A percentile compares a stretch with the other conserved stretches of the same genome.
phyloP scores from a whole-genome alignment of 2,113 vertebrate genomes.

The Camarhynchus parvulus region DNA sequence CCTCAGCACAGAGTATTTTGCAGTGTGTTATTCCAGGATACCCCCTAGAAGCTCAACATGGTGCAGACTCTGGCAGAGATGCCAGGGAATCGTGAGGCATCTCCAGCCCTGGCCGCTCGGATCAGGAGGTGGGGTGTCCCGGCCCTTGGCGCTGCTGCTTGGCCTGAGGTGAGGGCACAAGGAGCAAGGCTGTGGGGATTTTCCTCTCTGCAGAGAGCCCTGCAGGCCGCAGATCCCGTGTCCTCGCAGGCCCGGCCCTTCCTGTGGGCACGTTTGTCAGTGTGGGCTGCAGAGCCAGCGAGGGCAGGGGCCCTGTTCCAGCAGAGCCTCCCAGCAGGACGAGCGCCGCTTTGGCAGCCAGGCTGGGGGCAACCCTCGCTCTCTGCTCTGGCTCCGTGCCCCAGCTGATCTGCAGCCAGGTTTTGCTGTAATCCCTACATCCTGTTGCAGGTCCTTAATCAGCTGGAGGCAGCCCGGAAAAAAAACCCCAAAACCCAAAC shows the following conservation, averaged over 20 bases:
- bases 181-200: fast-evolving
- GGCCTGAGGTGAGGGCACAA: neutral
- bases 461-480: slow-evolving; percentile 71
- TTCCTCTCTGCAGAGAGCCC: neutral
- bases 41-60: neutral
- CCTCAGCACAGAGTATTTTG: slow-evolving; percentile 32
- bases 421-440: slow-evolving; percentile 80
- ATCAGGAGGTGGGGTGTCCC: neutral
- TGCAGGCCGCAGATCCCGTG: neutral
- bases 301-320: slow-evolving; percentile 26
- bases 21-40: neutral
- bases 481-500: neutral
- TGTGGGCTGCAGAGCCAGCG: slow-evolving; percentile 15
- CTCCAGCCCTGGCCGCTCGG: neutral
- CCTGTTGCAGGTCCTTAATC: slow-evolving; percentile 84
- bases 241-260: neutral
- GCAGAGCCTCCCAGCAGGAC: slow-evolving; percentile 22
- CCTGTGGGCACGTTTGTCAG: neutral
- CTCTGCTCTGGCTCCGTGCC: slow-evolving; percentile 72
- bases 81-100: neutral
- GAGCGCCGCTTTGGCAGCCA: slow-evolving; percentile 55
- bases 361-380: slow-evolving; percentile 55
- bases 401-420: slow-evolving; percentile 74
- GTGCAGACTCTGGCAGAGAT: neutral
- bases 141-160: neutral